Evolutionary conservation across 2,888 invertebrate genomes (phyloP).

Genomic region (Drosophila percnosoma): DNA sequence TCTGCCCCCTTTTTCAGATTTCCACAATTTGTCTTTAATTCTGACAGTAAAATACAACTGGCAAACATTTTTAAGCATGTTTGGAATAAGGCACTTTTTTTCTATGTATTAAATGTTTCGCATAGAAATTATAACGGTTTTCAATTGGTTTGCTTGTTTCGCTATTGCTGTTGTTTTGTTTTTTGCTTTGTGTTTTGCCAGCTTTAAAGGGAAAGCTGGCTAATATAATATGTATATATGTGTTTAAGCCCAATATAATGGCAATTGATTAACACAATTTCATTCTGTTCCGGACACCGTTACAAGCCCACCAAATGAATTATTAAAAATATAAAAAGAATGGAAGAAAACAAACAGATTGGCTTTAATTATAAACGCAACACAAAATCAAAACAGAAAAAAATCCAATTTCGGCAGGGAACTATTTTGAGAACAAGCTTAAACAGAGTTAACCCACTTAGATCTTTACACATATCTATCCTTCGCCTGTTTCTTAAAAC

Average conservation of each 20-base stretch:
- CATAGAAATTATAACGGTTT: constrained; percentile 56
- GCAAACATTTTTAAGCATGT: constrained; percentile 40
- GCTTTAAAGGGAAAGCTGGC: constrained; percentile 49
- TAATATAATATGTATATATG: constrained; percentile 16
- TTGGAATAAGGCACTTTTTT: constrained; percentile 20
- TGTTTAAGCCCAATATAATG: constrained; percentile 24
- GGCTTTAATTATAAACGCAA: constrained; percentile 22
- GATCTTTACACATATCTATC: background rate
- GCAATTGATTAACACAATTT: constrained; percentile 48
- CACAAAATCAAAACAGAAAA: constrained; percentile 6
- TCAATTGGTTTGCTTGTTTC: constrained; percentile 29
- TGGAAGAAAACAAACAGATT: constrained; percentile 5
- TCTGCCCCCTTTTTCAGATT: constrained; percentile 22
- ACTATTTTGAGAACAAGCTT: constrained; percentile 6
- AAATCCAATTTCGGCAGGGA: constrained; percentile 13
- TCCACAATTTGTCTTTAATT: constrained; percentile 18
- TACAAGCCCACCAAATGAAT: constrained; percentile 8
- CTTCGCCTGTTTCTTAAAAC: background rate
- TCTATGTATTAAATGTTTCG: constrained; percentile 23
- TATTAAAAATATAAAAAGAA: background rate
- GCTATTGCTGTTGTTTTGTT: constrained; percentile 1
- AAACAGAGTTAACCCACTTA: constrained; percentile 21
- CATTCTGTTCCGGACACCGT: constrained; percentile 21
- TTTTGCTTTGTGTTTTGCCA: constrained; percentile 3
- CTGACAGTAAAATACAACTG: constrained; percentile 45